Evolutionary conservation across 2,888 invertebrate species (phyloP), one percentile per base, ranked within the genome.

Genomic region (Eupithecia inturbata): DNA sequence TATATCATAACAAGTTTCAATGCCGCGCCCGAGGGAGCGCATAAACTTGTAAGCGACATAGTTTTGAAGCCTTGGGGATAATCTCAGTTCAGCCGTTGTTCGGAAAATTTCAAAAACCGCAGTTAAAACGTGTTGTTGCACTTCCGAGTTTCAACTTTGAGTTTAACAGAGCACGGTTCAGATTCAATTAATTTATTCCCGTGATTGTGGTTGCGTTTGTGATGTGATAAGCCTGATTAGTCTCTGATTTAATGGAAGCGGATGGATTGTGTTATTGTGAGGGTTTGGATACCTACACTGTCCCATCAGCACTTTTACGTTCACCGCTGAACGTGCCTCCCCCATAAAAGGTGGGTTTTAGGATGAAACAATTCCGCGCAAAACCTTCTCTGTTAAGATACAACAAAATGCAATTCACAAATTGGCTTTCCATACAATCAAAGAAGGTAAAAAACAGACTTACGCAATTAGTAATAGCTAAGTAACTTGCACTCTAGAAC

Each of bases 1-100:
- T 85, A 85, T 86, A 84, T 85, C 85, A 83, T 86, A 86, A 87
- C 85, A 87, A 89, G 88, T 89, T 89, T 87, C 86, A 86, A 87
- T 87, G 85, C 82, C 82, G 83, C 80, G 83, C 85, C 85, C 82
- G 75, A 60, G 77, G 84, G 84, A 84, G 81, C 85, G 82, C 84
- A 83, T 86, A 85, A 88, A 89, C 86, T 88, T 87, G 74, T 60
- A 68, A 75, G 70, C 72, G 77, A 83, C 84, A 82, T 79, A 81
- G 80, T 82, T 81, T 75, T 80, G 72, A 78, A 79, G 77, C 79
- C 80, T 79, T 72, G 81, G 79, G 81, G 80, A 81, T 81, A 82
- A 80, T 79, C 78, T 81, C 78, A 64, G 72, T 77, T 31, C 31
- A 62, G 31, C 78, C 78, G 76, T 76, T 75, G 77, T 70, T 68